Percentiles rank a stretch among this genome's conserved stretches.
phyloP scores from a whole-genome alignment of 2,797 vertebrate species.

The Champsocephalus esox region DNA sequence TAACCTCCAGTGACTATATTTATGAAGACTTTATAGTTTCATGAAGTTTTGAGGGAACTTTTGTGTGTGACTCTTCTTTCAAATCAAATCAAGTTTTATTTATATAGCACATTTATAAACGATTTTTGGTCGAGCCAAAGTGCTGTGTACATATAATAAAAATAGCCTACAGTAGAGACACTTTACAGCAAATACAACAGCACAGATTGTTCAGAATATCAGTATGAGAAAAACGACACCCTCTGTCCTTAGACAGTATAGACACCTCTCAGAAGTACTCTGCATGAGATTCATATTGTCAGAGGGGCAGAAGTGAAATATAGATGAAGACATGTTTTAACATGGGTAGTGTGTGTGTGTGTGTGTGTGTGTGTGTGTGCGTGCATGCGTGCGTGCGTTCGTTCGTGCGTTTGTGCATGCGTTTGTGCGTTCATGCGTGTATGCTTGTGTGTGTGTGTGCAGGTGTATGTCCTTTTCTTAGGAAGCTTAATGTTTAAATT shows the following conservation, averaged over 20 bases:
- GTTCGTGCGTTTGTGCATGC: slow-evolving; percentile 5
- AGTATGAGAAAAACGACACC: too few species aligned
- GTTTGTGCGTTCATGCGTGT: slow-evolving; percentile 8
- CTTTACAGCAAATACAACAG: too few species aligned
- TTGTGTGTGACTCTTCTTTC: slow-evolving; percentile 1
- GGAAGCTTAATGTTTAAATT: slow-evolving; percentile 28
- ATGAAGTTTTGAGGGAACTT: slow-evolving; percentile 3
- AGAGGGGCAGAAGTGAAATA: slow-evolving; percentile 29
- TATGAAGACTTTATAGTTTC: background rate
- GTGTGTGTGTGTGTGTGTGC: slow-evolving; percentile 1
- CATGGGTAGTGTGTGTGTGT: background rate
- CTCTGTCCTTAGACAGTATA: background rate
- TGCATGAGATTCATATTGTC: slow-evolving; percentile 24
- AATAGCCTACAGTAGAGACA: too few species aligned
- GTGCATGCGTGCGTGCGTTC: slow-evolving; percentile 2
- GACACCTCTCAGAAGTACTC: slow-evolving; percentile 18
- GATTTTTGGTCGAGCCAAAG: too few species aligned
- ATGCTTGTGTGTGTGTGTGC: background rate
- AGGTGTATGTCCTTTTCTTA: slow-evolving; percentile 21
- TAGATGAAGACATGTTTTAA: slow-evolving; percentile 28
- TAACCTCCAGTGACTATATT: background rate
- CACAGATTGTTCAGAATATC: too few species aligned
- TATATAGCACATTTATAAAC: too few species aligned
- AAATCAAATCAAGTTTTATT: too few species aligned
- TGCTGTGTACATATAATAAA: too few species aligned